Evolutionary conservation across 2,113 vertebrate genomes (phyloP).

Genomic region (Cyanoderma ruficeps): DNA sequence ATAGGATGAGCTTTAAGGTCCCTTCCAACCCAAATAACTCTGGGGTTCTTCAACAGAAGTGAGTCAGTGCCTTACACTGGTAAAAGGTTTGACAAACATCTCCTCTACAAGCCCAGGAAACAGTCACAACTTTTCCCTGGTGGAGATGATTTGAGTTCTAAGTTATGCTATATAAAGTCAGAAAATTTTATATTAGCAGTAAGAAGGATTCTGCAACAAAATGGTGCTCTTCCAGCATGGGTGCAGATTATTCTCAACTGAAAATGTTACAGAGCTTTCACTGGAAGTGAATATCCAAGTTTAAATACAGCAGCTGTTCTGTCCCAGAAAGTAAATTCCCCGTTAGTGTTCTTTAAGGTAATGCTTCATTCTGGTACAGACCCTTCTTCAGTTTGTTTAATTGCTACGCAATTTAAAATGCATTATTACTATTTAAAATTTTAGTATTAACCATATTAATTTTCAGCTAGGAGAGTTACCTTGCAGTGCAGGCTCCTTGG

Average conservation of each 20-base stretch:
- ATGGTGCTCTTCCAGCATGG: fast-evolving
- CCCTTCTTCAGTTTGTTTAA: background rate
- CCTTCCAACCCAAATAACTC: background rate
- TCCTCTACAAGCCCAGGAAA: background rate
- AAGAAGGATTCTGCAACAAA: background rate
- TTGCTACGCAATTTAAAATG: background rate
- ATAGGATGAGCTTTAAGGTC: fast-evolving
- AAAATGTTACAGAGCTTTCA: background rate
- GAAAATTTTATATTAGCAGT: background rate
- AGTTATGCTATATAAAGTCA: background rate
- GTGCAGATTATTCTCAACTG: background rate
- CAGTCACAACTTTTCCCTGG: background rate
- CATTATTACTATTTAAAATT: background rate
- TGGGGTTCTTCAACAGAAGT: background rate
- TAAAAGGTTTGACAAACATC: background rate
- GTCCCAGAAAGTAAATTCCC: background rate
- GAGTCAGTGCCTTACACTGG: background rate
- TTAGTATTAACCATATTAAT: background rate
- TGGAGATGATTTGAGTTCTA: background rate
- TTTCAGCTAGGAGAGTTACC: background rate
- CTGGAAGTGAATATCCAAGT: background rate
- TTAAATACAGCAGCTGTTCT: background rate
- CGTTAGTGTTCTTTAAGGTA: background rate
- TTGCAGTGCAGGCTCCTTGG: background rate
- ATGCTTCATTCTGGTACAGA: background rate